Evolutionary conservation across 2,797 vertebrate species (phyloP), one percentile per base, ranked within the genome.

Genomic region (Notolabrus celidotus): DNA sequence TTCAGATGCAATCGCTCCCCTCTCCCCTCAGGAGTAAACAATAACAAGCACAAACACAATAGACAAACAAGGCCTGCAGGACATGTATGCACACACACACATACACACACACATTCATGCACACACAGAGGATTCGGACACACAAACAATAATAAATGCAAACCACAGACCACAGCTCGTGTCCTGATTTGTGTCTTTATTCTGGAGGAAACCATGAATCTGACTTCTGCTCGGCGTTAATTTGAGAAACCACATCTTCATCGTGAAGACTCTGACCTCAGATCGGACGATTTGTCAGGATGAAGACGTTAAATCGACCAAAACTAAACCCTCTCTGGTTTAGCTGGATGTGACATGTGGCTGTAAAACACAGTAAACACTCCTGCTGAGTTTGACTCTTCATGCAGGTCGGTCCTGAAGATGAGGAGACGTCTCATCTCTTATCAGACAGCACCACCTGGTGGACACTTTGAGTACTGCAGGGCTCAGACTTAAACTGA

Each of bases 21-120:
- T 79, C 86, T 89, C 86, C 93, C 93, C 93, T 86, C 84, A 88
- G 93, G 94, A 94, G 91, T 91, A 91, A 93, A 94, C 90, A 93
- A 94, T 88, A 94, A 94, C 92, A 92, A 89, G 88, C 88, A 81
- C 86, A 87, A 85, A 88, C 85, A 94, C 93, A 93, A 93, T 84
- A 93, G 92, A 92, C 89, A 93, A 94, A 93, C 89, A 93, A 90
- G 86, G 83, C 87, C 90, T 91, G 90, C 87, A 89, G 91, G 88
- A 92, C 88, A 88, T 71, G 69, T 49, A 70, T 38, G 47, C 68
- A 72, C 71, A 66, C 83, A 60, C 69, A 61, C 65, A 29, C 70
- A 57, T 57, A 23, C 52, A 16, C 50, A 57, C 62, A 53, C 63
- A 42, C 10, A 47, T 27, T 15, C 45, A 76, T 27, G 33, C 66